Conservation (phyloP, 2,797 vertebrate species). For the Buphagus erythrorhynchus region DNA sequence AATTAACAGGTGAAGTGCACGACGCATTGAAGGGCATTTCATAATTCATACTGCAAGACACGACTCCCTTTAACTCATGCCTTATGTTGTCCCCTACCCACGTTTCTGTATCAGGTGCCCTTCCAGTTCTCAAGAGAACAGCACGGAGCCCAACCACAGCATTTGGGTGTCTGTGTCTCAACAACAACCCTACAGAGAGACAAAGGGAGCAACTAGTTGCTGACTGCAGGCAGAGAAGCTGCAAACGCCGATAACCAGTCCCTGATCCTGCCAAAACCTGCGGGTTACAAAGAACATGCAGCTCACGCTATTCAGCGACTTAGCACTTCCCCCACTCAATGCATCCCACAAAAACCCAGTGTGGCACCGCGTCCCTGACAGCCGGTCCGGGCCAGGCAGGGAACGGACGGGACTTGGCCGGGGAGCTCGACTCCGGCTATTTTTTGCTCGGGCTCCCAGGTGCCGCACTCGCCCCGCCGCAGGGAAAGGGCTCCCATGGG, state of each 20-base stretch:
- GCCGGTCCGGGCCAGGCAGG: rapidly evolving
- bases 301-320: background rate
- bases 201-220: background rate
- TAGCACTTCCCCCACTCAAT: rapidly evolving
- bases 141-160: background rate
- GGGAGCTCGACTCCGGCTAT: rapidly evolving
- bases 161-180: background rate
- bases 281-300: background rate
- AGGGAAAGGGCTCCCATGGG: background rate
- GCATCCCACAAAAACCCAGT: background rate
- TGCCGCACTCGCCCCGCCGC: background rate
- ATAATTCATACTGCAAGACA: background rate
- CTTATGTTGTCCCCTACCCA: background rate
- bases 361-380: background rate
- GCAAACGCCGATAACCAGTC: background rate
- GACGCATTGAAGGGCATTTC: background rate
- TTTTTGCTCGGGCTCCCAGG: no score
- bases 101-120: background rate
- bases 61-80: background rate
- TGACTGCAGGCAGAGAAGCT: background rate
- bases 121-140: constrained; percentile 24
- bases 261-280: background rate
- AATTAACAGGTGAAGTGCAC: constrained; percentile 13
- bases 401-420: rapidly evolving
- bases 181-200: background rate